Base-by-base conservation (phyloP, 2,113 vertebrate genomes). In the Rhineura floridana region DNA sequence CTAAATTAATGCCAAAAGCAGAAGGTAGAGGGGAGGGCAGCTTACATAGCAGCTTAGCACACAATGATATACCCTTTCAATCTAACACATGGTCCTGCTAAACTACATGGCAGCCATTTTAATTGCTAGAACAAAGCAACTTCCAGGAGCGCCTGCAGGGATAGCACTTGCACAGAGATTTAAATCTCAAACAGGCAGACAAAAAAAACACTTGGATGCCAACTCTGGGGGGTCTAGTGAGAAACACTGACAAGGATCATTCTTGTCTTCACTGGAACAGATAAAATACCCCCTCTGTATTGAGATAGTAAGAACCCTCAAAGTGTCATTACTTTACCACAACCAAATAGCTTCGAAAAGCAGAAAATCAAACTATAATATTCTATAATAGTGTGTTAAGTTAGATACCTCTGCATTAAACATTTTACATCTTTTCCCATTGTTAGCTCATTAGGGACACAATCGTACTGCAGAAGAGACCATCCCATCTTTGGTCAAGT, bases 371-470 rank as follows among this genome's bases (percentile, higher is more conserved):
- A 84, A 81, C 4, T 3, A 87, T 17, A 33, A 70, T 50, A 76
- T 19, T 63, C 6, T 81, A 92, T 91, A 89, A 87, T 1, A 82
- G 50, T 48, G 36, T 82, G n/a, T n/a, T n/a, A 89, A 72, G 0
- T 52, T 44, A 82, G 50, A 55, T 7, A 63, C 70, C 59, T 44
- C 15, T 75, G 63, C 0, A 0, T 46, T 65, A 84, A 70, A 88
- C 28, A 33, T 36, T 36, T 79, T 79, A 0, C 17, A 50, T 82
- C 88, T 4, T 9, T 52, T 75, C 3, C 33, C 87, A 46, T 10
- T 0, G 0, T 59, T 3, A 73, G 6, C 75, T 23, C 0, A 86
- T 55, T 1, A 17, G 59, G 80, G 0, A n/a, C 10, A 30, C 84
- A 81, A 84, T 75, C 72, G 15, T 0, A 50, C 72, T 50, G 6